Percentiles rank a stretch among this genome's conserved stretches.
Conservation (phyloP, 2,888 invertebrate genomes). For the Ectemnius lituratus region DNA sequence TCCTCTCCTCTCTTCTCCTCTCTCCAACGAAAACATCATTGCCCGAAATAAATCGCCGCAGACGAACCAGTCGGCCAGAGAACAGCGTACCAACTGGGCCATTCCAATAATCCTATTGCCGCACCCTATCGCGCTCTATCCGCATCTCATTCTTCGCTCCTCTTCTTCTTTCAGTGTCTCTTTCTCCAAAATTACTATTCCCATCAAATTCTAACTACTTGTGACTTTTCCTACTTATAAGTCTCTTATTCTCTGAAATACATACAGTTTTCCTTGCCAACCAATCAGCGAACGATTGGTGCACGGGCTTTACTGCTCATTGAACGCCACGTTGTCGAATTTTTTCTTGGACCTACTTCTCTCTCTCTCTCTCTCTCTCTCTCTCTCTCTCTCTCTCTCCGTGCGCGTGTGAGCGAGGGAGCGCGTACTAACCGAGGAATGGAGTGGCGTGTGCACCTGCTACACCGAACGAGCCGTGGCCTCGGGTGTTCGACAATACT, state of each 20-base stretch:
- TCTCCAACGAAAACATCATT: conserved; percentile 25
- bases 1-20: conserved; percentile 24
- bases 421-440: too few relatives aligned
- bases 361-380: background rate
- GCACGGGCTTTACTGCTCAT: too few relatives aligned
- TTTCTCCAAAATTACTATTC: background rate
- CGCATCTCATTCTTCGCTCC: background rate
- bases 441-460: conserved; percentile 39
- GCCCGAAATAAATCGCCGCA: conserved; percentile 28
- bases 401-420: too few relatives aligned
- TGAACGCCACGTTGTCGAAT: background rate
- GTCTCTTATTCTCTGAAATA: too few relatives aligned
- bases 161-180: background rate
- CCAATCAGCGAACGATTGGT: too few relatives aligned
- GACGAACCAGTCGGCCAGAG: background rate
- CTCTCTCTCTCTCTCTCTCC: too few relatives aligned
- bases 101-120: background rate
- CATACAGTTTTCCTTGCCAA: too few relatives aligned
- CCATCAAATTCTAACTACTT: background rate
- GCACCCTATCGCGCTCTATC: background rate
- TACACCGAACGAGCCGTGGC: conserved; percentile 17
- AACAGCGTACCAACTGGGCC: background rate
- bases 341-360: background rate
- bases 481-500: conserved; percentile 18
- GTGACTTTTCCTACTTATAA: too few relatives aligned